Conservation (phyloP, 2,888 invertebrate species). For the Ophion ventricosus region DNA sequence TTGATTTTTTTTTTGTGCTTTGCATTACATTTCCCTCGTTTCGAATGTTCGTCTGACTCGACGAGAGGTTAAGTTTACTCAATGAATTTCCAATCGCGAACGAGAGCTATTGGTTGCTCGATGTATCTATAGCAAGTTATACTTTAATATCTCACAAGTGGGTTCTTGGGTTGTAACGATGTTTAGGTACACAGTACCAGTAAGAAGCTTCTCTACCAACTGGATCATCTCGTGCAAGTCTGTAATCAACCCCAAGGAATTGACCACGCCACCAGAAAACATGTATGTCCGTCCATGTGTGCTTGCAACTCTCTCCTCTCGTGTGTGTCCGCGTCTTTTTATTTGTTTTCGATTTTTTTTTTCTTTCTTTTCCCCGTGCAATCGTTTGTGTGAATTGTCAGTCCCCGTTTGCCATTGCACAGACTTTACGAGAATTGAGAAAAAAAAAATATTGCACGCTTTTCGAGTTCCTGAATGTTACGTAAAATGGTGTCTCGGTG, state of each 20-base stretch:
- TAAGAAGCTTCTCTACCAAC: conserved; percentile 97
- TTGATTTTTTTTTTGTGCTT: too few relatives aligned
- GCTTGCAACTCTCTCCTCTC: conserved; percentile 58
- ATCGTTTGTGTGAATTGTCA: conserved; percentile 44
- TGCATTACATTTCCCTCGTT: not conserved
- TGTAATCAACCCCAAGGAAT: conserved; percentile 92
- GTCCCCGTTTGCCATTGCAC: conserved; percentile 58
- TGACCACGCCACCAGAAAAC: conserved; percentile 90
- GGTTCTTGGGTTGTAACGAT: conserved; percentile 75
- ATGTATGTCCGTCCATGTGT: conserved; percentile 85
- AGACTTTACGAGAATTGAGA: conserved; percentile 61
- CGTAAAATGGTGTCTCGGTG: not conserved
- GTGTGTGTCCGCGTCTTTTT: conserved; percentile 42
- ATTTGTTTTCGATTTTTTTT: conserved; percentile 20
- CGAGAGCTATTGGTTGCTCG: conserved; percentile 58
- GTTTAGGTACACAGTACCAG: conserved; percentile 95
- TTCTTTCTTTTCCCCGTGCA: conserved; percentile 7
- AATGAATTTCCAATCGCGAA: conserved; percentile 51
- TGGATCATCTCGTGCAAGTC: conserved; percentile 97
- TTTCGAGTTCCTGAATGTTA: conserved; percentile 23
- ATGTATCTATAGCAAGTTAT: conserved; percentile 55
- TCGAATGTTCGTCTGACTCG: not conserved
- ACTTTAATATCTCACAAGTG: conserved; percentile 64
- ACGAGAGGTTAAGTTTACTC: conserved; percentile 31
- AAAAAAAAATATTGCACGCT: conserved; percentile 52